Evolutionary conservation across 2,888 invertebrate genomes (phyloP).

Genomic region (Papilio demoleus): DNA sequence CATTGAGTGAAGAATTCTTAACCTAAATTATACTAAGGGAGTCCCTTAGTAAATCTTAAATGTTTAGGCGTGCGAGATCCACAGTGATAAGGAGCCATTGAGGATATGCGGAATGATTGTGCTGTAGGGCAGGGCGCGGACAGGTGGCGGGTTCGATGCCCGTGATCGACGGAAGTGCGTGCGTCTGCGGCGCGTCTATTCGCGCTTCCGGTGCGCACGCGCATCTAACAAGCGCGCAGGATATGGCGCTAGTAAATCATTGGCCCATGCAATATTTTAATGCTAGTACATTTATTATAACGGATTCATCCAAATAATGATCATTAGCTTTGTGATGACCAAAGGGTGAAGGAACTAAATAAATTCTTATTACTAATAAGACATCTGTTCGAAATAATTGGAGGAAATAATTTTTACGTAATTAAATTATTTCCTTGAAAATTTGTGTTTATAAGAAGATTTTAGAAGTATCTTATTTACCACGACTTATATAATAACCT

Average conservation of each 20-base stretch:
- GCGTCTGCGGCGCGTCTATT: constrained; percentile 81
- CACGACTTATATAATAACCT: not conserved
- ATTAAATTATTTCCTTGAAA: not conserved
- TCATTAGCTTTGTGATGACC: not conserved
- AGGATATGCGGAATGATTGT: constrained; percentile 32
- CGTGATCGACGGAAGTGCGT: constrained; percentile 76
- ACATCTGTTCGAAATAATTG: not conserved
- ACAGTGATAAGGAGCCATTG: too few relatives aligned
- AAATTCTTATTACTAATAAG: not conserved
- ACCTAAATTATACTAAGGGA: too few relatives aligned
- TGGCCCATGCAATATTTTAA: constrained; percentile 28
- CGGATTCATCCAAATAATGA: constrained; percentile 5
- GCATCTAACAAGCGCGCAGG: constrained; percentile 60
- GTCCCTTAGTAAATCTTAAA: too few relatives aligned
- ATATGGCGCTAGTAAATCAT: constrained; percentile 44
- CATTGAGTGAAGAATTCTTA: too few relatives aligned
- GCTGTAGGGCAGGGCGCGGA: constrained; percentile 55
- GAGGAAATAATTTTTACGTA: not conserved
- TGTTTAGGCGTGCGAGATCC: too few relatives aligned
- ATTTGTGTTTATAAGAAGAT: too few relatives aligned
- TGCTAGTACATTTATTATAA: constrained; percentile 16
- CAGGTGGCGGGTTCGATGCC: constrained; percentile 76
- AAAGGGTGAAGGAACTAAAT: not conserved
- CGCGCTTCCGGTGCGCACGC: constrained; percentile 73
- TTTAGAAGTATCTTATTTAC: not conserved